Percentiles rank a stretch among this genome's conserved stretches.
phyloP scores from a whole-genome alignment of 1,140 invertebrate genomes.

The Drosophila chauvacae region DNA sequence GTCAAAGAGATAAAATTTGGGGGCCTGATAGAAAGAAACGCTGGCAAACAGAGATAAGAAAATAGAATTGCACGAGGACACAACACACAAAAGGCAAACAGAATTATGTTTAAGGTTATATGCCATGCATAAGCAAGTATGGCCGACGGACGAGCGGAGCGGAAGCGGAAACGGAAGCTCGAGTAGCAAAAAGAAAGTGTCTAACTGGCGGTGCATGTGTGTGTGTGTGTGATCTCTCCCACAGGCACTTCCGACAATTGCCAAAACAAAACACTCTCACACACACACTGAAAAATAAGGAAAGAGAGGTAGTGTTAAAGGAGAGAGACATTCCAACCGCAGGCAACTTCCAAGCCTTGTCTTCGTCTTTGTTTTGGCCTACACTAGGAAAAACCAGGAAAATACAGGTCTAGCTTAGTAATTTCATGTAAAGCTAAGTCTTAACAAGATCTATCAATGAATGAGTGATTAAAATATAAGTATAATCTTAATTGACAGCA shows the following conservation, averaged over 20 bases:
- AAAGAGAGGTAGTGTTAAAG: conserved; percentile 8
- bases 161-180: conserved; percentile 79
- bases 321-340: conserved; percentile 23
- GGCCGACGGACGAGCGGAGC: conserved; percentile 58
- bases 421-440: not conserved
- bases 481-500: not conserved
- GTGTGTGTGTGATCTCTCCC: conserved; percentile 47
- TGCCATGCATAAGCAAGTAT: conserved; percentile 82
- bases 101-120: conserved; percentile 83
- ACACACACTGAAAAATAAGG: conserved; percentile 5
- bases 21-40: conserved; percentile 43
- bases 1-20: conserved; percentile 70
- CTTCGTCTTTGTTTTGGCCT: conserved; percentile 1
- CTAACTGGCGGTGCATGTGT: conserved; percentile 62
- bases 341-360: conserved; percentile 26
- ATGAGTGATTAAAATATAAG: too few species aligned
- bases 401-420: too few species aligned
- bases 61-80: conserved; percentile 71
- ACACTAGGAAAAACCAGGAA: conserved; percentile 1
- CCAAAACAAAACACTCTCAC: conserved; percentile 72
- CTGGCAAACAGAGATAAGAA: conserved; percentile 50
- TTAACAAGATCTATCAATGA: too few species aligned
- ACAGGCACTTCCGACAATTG: conserved; percentile 80
- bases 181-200: conserved; percentile 81
- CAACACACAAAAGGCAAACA: conserved; percentile 73